Conservation (phyloP, 2,113 vertebrate species). For the Diadophis punctatus region DNA sequence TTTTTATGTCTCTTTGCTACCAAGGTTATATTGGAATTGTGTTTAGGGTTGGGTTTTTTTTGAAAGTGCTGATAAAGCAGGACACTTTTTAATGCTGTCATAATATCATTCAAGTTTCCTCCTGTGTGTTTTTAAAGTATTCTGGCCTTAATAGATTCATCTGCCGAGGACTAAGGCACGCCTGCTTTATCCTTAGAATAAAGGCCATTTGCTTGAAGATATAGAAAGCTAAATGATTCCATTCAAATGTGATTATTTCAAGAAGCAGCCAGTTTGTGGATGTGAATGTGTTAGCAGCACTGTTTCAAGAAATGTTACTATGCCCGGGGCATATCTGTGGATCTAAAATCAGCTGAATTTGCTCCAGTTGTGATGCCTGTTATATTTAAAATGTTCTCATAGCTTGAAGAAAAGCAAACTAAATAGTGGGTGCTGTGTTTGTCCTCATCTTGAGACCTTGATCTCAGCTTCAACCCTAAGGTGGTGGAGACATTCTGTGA, state of each 20-base stretch:
- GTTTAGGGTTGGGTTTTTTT: slow-evolving; percentile 29
- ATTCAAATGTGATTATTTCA: neutral
- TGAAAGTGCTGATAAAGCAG: slow-evolving; percentile 56
- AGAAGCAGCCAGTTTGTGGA: neutral
- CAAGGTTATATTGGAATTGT: slow-evolving; percentile 40
- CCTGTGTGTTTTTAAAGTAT: slow-evolving; percentile 29
- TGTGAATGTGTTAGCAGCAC: neutral
- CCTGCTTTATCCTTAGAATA: neutral
- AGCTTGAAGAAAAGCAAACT: neutral
- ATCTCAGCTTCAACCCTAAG: neutral
- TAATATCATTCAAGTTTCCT: slow-evolving; percentile 29
- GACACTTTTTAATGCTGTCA: slow-evolving; percentile 37
- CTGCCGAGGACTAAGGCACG: slow-evolving; percentile 7
- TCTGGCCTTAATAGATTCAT: slow-evolving; percentile 14
- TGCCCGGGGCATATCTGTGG: neutral
- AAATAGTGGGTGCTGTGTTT: neutral
- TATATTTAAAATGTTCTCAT: neutral
- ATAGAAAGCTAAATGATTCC: neutral
- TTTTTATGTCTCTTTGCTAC: slow-evolving; percentile 16
- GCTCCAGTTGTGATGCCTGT: neutral
- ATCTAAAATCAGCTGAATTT: neutral
- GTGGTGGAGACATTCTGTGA: neutral
- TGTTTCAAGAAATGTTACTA: neutral
- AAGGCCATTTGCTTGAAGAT: neutral
- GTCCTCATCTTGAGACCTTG: neutral